phyloP scores from a whole-genome alignment of 2,113 vertebrate genomes.

The Budorcas taxicolor region DNA sequence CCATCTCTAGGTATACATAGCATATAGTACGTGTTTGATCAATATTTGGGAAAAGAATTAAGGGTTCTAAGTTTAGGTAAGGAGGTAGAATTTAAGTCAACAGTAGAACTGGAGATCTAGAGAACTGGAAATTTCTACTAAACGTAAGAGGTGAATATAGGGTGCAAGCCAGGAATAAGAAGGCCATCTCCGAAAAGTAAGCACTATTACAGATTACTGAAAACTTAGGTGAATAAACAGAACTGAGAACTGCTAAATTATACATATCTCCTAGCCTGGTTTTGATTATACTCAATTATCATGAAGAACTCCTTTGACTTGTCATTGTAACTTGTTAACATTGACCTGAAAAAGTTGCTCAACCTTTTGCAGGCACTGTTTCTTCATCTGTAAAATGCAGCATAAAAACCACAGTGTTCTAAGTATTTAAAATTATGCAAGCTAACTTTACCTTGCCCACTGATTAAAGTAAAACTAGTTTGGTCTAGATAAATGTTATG shows the following conservation, averaged over 20 bases:
- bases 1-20: not conserved
- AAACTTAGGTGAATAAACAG: not conserved
- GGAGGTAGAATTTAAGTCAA: not conserved
- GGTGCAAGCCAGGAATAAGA: conserved; percentile 30
- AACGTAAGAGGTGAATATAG: not conserved
- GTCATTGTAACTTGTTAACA: conserved; percentile 9
- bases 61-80: not conserved
- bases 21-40: not conserved
- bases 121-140: not conserved
- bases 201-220: not conserved
- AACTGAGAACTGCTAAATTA: not conserved
- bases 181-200: not conserved
- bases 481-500: not conserved
- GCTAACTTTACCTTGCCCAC: not conserved
- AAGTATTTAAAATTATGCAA: conserved; percentile 20
- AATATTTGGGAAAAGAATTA: conserved; percentile 23
- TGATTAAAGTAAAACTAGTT: conserved; percentile 29
- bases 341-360: not conserved
- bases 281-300: not conserved
- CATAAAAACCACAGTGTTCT: not conserved
- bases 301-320: not conserved
- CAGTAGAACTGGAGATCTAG: not conserved
- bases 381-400: conserved; percentile 13
- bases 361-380: conserved; percentile 7
- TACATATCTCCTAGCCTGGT: not conserved